Evolutionary conservation across 2,113 vertebrate genomes (phyloP).

Genomic region (Symphodus melops): DNA sequence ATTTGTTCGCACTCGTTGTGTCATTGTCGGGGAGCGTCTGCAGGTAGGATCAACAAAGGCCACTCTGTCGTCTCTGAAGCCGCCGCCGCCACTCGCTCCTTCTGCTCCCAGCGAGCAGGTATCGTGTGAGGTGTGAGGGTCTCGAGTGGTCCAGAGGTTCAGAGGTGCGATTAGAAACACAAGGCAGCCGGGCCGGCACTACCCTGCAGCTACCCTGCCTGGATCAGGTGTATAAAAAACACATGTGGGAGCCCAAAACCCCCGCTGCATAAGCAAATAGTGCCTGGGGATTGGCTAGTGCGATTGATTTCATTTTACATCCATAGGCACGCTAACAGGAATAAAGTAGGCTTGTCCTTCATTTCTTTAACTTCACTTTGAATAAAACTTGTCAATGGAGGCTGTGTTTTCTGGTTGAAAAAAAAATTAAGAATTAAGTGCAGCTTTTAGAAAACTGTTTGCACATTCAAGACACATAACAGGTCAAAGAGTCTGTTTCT

Average conservation of each 20-base stretch:
- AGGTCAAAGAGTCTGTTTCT: constrained; percentile 47
- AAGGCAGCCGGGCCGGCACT: constrained; percentile 45
- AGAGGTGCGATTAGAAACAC: constrained; percentile 71
- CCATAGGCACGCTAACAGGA: constrained; percentile 62
- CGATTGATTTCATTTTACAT: constrained; percentile 64
- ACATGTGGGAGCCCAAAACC: constrained; percentile 64
- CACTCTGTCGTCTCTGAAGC: constrained; percentile 53
- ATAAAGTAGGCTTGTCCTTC: constrained; percentile 57
- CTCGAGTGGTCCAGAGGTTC: constrained; percentile 56
- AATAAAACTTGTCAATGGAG: constrained; percentile 21
- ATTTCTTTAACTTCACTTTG: constrained; percentile 48
- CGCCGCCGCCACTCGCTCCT: constrained; percentile 20
- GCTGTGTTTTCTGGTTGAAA: constrained; percentile 39
- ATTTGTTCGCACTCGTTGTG: constrained; percentile 37
- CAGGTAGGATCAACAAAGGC: constrained; percentile 57
- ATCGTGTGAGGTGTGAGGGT: constrained; percentile 73
- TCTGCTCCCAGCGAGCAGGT: constrained; percentile 45
- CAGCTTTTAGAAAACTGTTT: constrained; percentile 53
- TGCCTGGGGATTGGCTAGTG: constrained; percentile 63
- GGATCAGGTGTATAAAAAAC: constrained; percentile 76
- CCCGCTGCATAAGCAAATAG: constrained; percentile 62
- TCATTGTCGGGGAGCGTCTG: constrained; percentile 20
- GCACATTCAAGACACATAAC: constrained; percentile 65
- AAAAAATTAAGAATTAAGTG: constrained; percentile 54
- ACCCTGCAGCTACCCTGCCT: constrained; percentile 66